Evolutionary conservation across 2,113 vertebrate genomes (phyloP), one percentile per base, ranked within the genome.

Genomic region (Onychorhynchus coronatus): DNA sequence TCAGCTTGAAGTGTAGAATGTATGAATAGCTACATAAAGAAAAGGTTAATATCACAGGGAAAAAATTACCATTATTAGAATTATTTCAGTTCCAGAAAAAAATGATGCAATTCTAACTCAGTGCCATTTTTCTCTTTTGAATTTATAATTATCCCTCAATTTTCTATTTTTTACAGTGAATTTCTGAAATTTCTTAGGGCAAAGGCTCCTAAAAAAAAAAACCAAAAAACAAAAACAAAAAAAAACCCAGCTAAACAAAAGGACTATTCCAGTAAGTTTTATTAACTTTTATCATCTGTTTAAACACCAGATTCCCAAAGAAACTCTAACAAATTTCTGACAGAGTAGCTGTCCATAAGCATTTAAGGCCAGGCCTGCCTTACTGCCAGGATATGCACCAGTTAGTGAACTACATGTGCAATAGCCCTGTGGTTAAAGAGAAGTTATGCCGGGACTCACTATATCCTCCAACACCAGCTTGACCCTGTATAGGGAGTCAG

Each of bases 371-470:
- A 58, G 8, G 24, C 17, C 16, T 53, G 37, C 19, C 25, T 83
- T 41, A 28, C 4, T 49, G 14, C 21, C 47, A 86, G 35, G 19
- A 24, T 17, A 5, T 1, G 9, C 3, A 44, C 11, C 0, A 0
- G 15, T 23, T 0, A 39, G 12, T 1, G 0, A 74, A 35, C 49
- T 44, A 24, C 21, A 83, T 30, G 1, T 33, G 27, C 46, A 71
- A 59, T 17, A 75, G 56, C 12, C 22, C 31, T 28, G 9, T 30
- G 11, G 49, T 23, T 33, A 61, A 25, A 31, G 2, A 24, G 23
- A 41, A 76, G 8, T 31, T 10, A 1, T 4, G n/a, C 14, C 5
- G n/a, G 7, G 17, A 33, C 14, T 50, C 8, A 7, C 2, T 6
- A 7, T 12, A 22, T 31, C 14, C 33, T 46, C 44, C 55, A 73